Base-by-base conservation (phyloP, 1,140 invertebrate species). In the Trichonephila clavipes region DNA sequence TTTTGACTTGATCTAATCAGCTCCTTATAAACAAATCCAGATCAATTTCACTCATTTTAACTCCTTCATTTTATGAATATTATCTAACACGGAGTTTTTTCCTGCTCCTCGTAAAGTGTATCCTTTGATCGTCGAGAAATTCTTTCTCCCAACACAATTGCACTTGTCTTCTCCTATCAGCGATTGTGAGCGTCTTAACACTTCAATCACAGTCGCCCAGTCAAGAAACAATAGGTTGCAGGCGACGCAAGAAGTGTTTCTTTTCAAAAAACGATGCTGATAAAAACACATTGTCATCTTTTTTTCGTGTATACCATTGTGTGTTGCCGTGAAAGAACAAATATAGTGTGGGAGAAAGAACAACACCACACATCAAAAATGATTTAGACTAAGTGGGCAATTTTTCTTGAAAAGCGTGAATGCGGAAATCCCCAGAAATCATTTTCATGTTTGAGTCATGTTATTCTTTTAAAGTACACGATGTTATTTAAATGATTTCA, bases 201-300 rank as follows among this genome's bases (percentile, higher is more conserved):
- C 28, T 77, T 77, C 72, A 77, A 77, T 77, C 24, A 77, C 72
- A 28, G 72, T 77, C 72, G 34, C 72, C 72, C 34, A 77, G 34
- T 6, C 28, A 12, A 34, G 72, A 16, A 77, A 77, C 72, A 77
- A 77, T 77, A 19, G 72, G 18, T 18, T 40, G 18, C 18, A 28
- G 28, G 34, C 72, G 72, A 77, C 34, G 72, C 72, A 77, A 77
- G 72, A 77, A 77, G 72, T 77, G 72, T 77, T 77, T 77, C 72
- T 77, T 77, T 77, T 77, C 28, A 77, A 77, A n/a, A 34, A 64
- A 7, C 28, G 72, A 28, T 16, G 24, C 72, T 77, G 72, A 77
- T 77, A 77, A 77, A 64, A 77, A 77, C 18, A 77, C 72, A 77
- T 77, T 77, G 72, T 77, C 72, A 40, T 16, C 14, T 77, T 77